phyloP scores from a whole-genome alignment of 2,113 vertebrate genomes.

The Okapia johnstoni region DNA sequence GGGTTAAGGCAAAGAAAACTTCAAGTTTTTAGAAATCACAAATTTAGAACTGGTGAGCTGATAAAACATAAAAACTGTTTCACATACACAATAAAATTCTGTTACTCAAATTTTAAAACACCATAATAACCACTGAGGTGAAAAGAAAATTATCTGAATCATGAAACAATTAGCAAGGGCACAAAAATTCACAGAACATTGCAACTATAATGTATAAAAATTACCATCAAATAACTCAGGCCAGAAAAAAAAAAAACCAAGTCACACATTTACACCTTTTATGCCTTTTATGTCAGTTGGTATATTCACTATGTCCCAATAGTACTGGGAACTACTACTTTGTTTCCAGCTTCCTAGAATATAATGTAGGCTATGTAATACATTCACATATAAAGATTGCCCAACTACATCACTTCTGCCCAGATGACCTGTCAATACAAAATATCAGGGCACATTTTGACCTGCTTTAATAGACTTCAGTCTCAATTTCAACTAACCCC shows the following conservation, averaged over 20 bases:
- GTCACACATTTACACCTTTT: not conserved
- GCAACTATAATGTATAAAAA: not conserved
- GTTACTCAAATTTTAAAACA: conserved; percentile 14
- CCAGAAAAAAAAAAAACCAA: not conserved
- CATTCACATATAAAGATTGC: not conserved
- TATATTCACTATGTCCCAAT: not conserved
- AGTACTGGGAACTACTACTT: not conserved
- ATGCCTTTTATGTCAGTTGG: not conserved
- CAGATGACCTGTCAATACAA: not conserved
- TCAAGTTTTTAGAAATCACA: conserved; percentile 25
- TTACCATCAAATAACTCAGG: conserved; percentile 15
- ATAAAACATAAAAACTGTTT: conserved; percentile 35
- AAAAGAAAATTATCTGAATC: conserved; percentile 13
- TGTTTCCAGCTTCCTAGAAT: conserved; percentile 7
- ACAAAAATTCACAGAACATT: conserved; percentile 20
- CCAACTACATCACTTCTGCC: not conserved
- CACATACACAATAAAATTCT: conserved; percentile 10
- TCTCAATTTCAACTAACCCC: conserved; percentile 5
- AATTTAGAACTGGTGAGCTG: not conserved
- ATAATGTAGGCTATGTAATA: not conserved
- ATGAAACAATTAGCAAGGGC: conserved; percentile 24
- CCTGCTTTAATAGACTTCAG: not conserved
- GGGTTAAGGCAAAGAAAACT: not conserved
- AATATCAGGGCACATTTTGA: conserved; percentile 7
- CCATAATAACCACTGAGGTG: not conserved